Base-by-base conservation (phyloP, 2,797 vertebrate species). In the Chromobotia macracanthus region DNA sequence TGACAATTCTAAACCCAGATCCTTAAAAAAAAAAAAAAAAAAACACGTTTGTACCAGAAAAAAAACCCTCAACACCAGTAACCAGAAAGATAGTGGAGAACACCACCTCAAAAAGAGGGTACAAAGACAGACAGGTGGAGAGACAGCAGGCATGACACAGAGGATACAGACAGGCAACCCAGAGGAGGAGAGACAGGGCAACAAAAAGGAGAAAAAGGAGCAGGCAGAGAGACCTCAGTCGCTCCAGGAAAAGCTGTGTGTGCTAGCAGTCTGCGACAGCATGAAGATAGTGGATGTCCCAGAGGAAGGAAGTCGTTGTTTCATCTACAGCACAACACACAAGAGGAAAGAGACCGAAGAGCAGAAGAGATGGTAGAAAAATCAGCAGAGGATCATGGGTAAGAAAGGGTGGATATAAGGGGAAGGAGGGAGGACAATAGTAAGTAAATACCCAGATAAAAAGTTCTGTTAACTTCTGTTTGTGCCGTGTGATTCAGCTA, bases 171-270 rank as follows among this genome's bases (percentile, higher is more conserved):
- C 56, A 83, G 80, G 64, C 83, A 63, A 82, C 79, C 46, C 70
- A 23, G 48, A 68, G 25, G 51, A 72, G 25, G 66, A 28, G 41
- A 25, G n/a, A 63, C 65, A 16, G 25, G 28, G 28, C 65, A 35
- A 61, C 13, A 60, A 48, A 68, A 35, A 69, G 68, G 21, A 53
- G 21, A 53, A 75, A 72, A 28, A 61, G 72, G 71, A 84, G 63
- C 56, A 77, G 77, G 61, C 86, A 89, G 91, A 92, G 92, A 98
- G 95, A 99, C 97, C 97, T 99, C 96, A 98, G 95, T 99, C 96
- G 95, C 94, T 99, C 97, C 97, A 99, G 90, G 97, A 97, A 95
- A 99, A 99, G 95, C 96, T 97, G 95, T 98, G 97, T 96, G 95
- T 96, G 95, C 97, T 99, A 95, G 96, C 91, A 82, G 97, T 98